Evolutionary conservation across 2,113 vertebrate species (phyloP).

Genomic region (Mellivora capensis): DNA sequence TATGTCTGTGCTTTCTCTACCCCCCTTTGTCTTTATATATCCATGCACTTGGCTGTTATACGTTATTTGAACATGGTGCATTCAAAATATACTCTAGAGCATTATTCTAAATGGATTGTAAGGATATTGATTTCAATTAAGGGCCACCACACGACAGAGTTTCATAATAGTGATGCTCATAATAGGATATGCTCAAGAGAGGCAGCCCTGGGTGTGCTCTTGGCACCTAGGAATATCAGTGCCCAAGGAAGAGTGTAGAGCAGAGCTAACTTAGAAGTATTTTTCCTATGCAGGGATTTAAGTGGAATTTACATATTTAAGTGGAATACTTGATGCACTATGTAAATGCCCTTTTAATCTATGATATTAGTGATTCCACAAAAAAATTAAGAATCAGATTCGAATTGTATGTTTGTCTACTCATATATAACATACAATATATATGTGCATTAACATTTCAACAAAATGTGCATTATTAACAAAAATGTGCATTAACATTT

Average conservation of each 20-base stretch:
- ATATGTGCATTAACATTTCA: background rate
- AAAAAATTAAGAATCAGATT: background rate
- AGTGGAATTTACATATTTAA: background rate
- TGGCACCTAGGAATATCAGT: background rate
- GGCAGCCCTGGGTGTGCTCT: background rate
- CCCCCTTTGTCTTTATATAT: constrained; percentile 37
- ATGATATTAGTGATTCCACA: background rate
- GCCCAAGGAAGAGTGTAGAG: background rate
- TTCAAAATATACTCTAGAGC: background rate
- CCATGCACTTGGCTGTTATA: constrained; percentile 18
- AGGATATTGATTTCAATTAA: background rate
- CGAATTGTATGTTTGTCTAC: background rate
- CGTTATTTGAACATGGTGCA: background rate
- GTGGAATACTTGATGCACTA: background rate
- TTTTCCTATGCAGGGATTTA: background rate
- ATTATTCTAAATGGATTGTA: background rate
- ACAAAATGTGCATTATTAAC: background rate
- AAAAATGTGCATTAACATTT: background rate
- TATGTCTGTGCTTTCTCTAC: background rate
- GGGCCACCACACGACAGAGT: background rate
- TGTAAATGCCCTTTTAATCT: background rate
- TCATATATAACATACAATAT: background rate
- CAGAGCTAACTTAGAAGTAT: background rate
- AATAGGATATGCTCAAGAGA: background rate
- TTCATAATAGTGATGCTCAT: background rate